Percentiles rank a stretch among this genome's conserved stretches.
Conservation (phyloP, 2,888 invertebrate genomes). For the Eristalis pertinax region DNA sequence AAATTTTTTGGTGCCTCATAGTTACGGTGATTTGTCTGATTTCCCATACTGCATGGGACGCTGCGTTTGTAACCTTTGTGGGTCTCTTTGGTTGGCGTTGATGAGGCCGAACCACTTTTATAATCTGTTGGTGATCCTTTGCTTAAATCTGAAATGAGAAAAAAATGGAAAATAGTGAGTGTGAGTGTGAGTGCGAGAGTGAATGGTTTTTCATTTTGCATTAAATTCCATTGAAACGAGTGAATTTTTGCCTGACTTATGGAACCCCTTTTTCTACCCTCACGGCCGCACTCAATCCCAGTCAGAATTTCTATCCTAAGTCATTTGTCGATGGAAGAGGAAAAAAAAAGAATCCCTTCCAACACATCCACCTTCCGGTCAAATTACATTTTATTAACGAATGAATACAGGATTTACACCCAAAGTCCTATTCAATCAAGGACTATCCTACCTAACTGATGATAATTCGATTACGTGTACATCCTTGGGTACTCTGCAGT, state of each 20-base stretch:
- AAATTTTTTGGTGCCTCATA: slow-evolving; percentile 93
- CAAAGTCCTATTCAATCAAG: slow-evolving; percentile 73
- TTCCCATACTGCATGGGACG: slow-evolving; percentile 85
- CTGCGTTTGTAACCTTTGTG: slow-evolving; percentile 83
- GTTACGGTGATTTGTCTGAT: slow-evolving; percentile 86
- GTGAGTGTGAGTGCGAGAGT: not conserved
- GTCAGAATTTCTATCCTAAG: slow-evolving; percentile 27
- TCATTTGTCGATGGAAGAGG: slow-evolving; percentile 44
- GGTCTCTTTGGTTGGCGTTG: slow-evolving; percentile 91
- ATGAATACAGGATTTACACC: slow-evolving; percentile 72
- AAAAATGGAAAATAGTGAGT: not conserved
- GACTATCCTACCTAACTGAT: slow-evolving; percentile 75
- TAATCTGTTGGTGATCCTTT: slow-evolving; percentile 94
- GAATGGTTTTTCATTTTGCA: not conserved
- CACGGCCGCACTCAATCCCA: not conserved
- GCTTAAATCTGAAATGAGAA: slow-evolving; percentile 88
- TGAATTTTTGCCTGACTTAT: slow-evolving; percentile 38
- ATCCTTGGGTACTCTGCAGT: slow-evolving; percentile 61
- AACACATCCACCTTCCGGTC: slow-evolving; percentile 68
- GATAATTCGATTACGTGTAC: slow-evolving; percentile 80
- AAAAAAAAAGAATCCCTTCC: slow-evolving; percentile 65
- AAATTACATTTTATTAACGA: slow-evolving; percentile 73
- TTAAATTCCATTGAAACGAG: not conserved
- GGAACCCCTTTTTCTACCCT: slow-evolving; percentile 42
- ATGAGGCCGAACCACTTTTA: slow-evolving; percentile 92